phyloP scores from a whole-genome alignment of 2,113 vertebrate species.

The Rissa tridactyla region DNA sequence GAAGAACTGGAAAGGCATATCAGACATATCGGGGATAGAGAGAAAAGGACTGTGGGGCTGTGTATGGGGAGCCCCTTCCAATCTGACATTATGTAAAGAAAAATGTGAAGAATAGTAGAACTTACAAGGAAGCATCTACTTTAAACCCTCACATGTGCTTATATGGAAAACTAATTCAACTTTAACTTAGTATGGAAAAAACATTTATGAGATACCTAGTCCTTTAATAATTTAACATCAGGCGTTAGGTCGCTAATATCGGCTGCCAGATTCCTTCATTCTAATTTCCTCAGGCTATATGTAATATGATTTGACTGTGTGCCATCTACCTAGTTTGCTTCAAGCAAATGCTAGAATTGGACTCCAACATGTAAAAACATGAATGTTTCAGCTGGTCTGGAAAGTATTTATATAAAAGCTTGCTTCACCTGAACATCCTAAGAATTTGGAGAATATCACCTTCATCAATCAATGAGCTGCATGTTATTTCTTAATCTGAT shows the following conservation, averaged over 20 bases:
- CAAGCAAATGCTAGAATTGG: not conserved
- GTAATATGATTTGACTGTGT: not conserved
- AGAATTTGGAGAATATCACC: not conserved
- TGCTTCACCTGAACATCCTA: not conserved
- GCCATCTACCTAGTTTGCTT: not conserved
- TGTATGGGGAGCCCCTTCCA: not conserved
- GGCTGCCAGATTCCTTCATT: not conserved
- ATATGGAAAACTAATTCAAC: not conserved
- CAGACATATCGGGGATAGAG: not conserved
- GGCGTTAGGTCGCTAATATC: not conserved
- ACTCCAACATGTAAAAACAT: not conserved
- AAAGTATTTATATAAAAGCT: not conserved
- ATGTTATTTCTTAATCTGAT: not conserved
- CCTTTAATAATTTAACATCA: not conserved
- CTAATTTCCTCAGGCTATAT: not conserved
- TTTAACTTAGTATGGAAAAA: not conserved
- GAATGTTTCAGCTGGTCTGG: slow-evolving; percentile 6
- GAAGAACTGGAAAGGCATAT: not conserved
- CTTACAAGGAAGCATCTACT: not conserved
- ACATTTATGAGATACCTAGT: not conserved
- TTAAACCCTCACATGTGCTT: not conserved
- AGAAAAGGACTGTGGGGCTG: not conserved
- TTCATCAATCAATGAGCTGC: not conserved
- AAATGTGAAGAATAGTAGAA: not conserved
- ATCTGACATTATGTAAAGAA: not conserved